Conservation (phyloP, 2,113 vertebrate species). For the Indri indri region DNA sequence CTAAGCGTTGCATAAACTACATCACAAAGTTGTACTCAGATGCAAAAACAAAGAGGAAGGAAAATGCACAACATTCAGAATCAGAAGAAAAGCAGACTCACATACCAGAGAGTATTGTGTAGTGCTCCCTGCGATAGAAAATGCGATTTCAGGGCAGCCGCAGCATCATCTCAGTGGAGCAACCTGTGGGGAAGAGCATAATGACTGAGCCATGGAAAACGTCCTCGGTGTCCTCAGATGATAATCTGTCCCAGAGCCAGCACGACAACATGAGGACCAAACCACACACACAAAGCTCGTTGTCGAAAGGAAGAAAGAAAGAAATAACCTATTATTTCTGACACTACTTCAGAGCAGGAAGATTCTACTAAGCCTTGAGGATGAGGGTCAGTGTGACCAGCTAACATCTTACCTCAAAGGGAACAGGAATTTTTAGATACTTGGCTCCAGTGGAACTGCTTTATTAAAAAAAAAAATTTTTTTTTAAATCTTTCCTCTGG, state of each 20-base stretch:
- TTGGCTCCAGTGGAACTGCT: background rate
- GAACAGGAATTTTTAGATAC: slow-evolving; percentile 10
- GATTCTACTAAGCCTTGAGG: background rate
- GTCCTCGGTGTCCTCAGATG: background rate
- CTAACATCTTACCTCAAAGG: background rate
- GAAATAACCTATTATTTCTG: background rate
- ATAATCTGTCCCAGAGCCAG: background rate
- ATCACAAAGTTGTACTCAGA: slow-evolving; percentile 69
- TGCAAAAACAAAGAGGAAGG: slow-evolving; percentile 53
- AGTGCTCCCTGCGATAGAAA: background rate
- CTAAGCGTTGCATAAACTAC: slow-evolving; percentile 84
- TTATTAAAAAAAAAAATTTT: background rate
- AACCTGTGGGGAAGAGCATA: background rate
- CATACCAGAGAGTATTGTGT: slow-evolving; percentile 76
- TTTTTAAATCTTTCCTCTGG: background rate
- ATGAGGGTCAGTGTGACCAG: slow-evolving; percentile 30
- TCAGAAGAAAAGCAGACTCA: background rate
- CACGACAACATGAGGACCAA: background rate
- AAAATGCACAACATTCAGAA: background rate
- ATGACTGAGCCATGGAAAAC: background rate
- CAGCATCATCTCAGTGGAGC: background rate
- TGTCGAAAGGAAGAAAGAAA: background rate
- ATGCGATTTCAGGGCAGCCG: background rate
- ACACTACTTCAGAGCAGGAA: slow-evolving; percentile 50
- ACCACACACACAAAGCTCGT: background rate